phyloP scores from a whole-genome alignment of 1,140 invertebrate species.

The Solenopsis invicta region DNA sequence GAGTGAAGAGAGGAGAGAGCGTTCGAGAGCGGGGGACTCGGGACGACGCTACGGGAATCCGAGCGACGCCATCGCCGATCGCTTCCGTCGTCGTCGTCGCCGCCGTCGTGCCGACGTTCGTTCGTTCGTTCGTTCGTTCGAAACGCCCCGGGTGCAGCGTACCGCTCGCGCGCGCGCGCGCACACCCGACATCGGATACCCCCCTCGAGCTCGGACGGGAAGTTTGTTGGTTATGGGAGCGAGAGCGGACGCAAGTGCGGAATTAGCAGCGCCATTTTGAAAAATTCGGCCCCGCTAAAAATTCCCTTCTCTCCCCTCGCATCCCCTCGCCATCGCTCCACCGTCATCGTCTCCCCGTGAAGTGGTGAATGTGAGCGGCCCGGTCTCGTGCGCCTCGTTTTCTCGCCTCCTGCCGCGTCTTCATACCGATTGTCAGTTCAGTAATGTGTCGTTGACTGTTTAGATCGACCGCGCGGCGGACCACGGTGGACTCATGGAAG shows the following conservation, averaged over 20 bases:
- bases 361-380: constrained; percentile 30
- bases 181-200: constrained; percentile 1
- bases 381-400: constrained; percentile 11
- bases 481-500: constrained; percentile 84
- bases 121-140: too few species aligned
- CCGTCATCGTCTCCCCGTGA: constrained; percentile 8
- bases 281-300: constrained; percentile 81
- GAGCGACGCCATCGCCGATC: constrained; percentile 25
- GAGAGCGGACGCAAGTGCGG: constrained; percentile 80
- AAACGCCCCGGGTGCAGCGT: constrained; percentile 1
- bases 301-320: constrained; percentile 65
- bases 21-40: not conserved
- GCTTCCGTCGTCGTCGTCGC: not conserved
- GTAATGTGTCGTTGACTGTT: constrained; percentile 72
- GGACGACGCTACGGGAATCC: too few species aligned
- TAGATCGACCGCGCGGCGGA: constrained; percentile 76
- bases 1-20: not conserved
- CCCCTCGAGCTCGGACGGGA: constrained; percentile 16
- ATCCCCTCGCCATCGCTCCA: constrained; percentile 33
- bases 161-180: not conserved
- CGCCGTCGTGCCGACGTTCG: too few species aligned
- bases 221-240: constrained; percentile 80
- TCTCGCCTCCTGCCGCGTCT: not conserved
- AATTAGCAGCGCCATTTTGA: constrained; percentile 86
- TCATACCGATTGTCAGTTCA: constrained; percentile 50